A percentile compares a stretch with the other conserved stretches of the same genome.
Conservation (phyloP, 2,797 vertebrate genomes). For the Myiotriccus ornatus region DNA sequence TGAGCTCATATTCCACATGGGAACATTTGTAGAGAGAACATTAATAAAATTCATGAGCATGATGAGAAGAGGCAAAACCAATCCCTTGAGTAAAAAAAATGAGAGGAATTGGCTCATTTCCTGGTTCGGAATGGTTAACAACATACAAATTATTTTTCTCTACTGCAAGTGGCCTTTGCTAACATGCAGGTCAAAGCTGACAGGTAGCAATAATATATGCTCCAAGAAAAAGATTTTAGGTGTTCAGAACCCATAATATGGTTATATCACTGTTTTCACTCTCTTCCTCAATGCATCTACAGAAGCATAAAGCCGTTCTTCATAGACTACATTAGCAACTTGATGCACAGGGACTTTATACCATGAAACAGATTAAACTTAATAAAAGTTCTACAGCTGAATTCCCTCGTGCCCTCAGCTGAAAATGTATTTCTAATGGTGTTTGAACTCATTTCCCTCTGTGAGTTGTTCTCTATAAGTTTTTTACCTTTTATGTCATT, state of each 20-base stretch:
- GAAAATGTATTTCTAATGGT: not conserved
- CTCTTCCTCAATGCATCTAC: not conserved
- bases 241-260: not conserved
- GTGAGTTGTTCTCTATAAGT: not conserved
- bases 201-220: not conserved
- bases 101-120: not conserved
- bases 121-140: not conserved
- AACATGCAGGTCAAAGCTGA: not conserved
- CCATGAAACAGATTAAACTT: not conserved
- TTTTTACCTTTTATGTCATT: not conserved
- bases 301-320: not conserved
- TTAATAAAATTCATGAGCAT: not conserved
- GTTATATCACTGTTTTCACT: not conserved
- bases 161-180: not conserved
- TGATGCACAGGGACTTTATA: not conserved
- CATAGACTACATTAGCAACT: not conserved
- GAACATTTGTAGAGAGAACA: not conserved
- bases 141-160: not conserved
- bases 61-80: not conserved
- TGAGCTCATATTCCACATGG: not conserved
- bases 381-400: not conserved
- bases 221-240: not conserved
- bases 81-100: not conserved
- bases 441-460: not conserved
- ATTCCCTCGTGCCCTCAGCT: not conserved